Evolutionary conservation across 2,797 vertebrate species (phyloP).

Genomic region (Eospalax fontanierii): DNA sequence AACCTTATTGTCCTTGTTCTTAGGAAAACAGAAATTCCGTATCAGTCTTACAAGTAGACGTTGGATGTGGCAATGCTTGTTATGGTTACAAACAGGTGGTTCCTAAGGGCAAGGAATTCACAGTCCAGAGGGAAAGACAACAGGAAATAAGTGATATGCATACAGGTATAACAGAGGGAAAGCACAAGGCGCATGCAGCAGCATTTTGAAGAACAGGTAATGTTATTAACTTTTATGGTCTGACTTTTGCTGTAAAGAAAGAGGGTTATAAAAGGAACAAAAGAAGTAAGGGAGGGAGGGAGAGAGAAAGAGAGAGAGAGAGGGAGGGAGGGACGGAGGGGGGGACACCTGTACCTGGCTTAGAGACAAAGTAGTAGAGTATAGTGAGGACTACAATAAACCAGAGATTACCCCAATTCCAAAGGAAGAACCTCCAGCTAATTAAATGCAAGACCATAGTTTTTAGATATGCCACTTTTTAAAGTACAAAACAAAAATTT

Average conservation of each 20-base stretch:
- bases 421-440: background rate
- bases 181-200: fast-evolving
- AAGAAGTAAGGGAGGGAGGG: background rate
- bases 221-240: background rate
- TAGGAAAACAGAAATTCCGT: background rate
- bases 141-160: background rate
- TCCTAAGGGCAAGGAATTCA: background rate
- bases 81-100: too few relatives aligned
- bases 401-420: background rate
- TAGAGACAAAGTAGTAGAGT: background rate
- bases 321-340: too few relatives aligned
- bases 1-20: background rate
- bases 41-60: background rate
- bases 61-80: background rate
- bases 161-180: fast-evolving
- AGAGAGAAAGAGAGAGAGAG: background rate
- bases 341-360: background rate
- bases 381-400: background rate
- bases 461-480: background rate
- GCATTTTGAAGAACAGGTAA: background rate
- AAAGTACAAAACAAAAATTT: background rate
- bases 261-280: background rate
- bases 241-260: background rate
- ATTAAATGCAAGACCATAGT: background rate
- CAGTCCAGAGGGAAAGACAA: background rate